Evolutionary conservation across 1,140 invertebrate species (phyloP).

Genomic region (Epicauta chinensis): DNA sequence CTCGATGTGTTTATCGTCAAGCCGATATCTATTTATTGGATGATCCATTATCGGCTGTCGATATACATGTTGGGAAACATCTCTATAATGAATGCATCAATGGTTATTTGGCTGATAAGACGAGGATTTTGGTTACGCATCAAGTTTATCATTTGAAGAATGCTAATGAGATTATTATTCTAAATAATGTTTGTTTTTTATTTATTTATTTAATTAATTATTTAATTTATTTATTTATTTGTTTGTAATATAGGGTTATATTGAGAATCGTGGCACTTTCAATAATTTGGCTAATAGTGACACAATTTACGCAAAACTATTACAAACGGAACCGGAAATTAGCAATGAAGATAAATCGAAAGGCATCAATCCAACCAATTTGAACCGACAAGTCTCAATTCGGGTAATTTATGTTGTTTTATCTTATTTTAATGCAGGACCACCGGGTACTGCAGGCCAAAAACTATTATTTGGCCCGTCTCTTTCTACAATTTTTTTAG

Average conservation of each 20-base stretch:
- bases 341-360: slow-evolving; percentile 27
- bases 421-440: not conserved
- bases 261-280: slow-evolving; percentile 63
- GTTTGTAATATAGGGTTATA: slow-evolving; percentile 30
- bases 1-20: slow-evolving; percentile 72
- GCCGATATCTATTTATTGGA: slow-evolving; percentile 72
- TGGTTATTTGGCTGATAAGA: slow-evolving; percentile 62
- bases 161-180: slow-evolving; percentile 59
- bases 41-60: slow-evolving; percentile 76
- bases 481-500: no score
- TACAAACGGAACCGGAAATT: slow-evolving; percentile 35
- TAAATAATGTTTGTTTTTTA: slow-evolving; percentile 46
- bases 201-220: no score
- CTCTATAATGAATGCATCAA: slow-evolving; percentile 66
- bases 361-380: slow-evolving; percentile 19
- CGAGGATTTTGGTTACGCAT: slow-evolving; percentile 70
- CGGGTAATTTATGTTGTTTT: slow-evolving; percentile 14
- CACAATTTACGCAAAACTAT: slow-evolving; percentile 53
- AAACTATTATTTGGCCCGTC: no score
- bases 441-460: no score
- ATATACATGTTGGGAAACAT: slow-evolving; percentile 70
- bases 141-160: slow-evolving; percentile 77
- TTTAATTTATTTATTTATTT: no score
- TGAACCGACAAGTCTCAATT: slow-evolving; percentile 28
- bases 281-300: slow-evolving; percentile 54